Evolutionary conservation across 1,140 invertebrate species (phyloP), one percentile per base, ranked within the genome.

Genomic region (Ooceraea biroi): DNA sequence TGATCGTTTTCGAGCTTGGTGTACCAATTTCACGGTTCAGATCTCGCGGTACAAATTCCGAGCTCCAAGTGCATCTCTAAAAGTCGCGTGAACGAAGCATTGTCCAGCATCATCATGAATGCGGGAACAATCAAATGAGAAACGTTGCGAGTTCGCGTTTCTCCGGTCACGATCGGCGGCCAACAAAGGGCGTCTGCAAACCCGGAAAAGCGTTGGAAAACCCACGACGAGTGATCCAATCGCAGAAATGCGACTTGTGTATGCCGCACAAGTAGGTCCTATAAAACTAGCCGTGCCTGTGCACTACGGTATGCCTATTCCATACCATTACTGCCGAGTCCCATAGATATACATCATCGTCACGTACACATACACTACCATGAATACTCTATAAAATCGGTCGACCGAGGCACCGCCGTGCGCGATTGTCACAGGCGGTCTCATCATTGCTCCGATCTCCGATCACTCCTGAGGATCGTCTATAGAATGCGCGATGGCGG

Each of bases 261-360:
- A 88, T 88, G 86, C 72, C 61, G 61, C 48, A 44, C 68, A 73
- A 69, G 68, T 84, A 61, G 50, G 50, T 55, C 84, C 61, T 84
- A 74, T 87, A 87, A 88, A 87, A 87, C 73, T 87, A 61, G 66
- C 73, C 86, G 30, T 84, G 82, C 82, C 82, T 73, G 73, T 82
- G 82, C 86, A n/a, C n/a, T n/a, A n/a, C n/a, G n/a, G n/a, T n/a
- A n/a, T n/a, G n/a, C n/a, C n/a, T n/a, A n/a, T n/a, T n/a, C n/a
- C n/a, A n/a, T n/a, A n/a, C n/a, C 66, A 36, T 74, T 80, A 52
- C 66, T 85, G 83, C 82, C 48, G 61, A 30, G 30, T 19, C 52
- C 41, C 52, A 68, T 50, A 80, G 85, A 87, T 86, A 86, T 61
- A 66, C 61, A 88, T 88, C 85, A 44, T 55, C n/a, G 85, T 88